Base-by-base conservation (phyloP, 1,140 invertebrate species). In the Diorhabda carinulata region DNA sequence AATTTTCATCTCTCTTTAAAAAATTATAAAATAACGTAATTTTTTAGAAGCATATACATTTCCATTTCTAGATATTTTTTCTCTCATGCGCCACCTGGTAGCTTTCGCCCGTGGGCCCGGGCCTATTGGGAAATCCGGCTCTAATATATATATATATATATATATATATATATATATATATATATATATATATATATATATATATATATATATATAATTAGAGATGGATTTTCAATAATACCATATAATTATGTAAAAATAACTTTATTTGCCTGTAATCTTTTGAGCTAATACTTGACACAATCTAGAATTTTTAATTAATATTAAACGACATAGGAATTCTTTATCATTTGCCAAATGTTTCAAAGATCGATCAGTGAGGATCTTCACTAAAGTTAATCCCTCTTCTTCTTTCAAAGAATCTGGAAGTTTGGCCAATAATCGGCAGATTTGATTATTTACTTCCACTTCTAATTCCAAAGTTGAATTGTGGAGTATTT, bases 261-360 rank as follows among this genome's bases (percentile, higher is more conserved):
- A 56, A 56, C 52, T 6, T 6, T 7, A 6, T 61, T 41, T 25
- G 25, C 42, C 3, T 4, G 61, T n/a, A 64, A 80, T 77, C 73
- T 74, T 78, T 65, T 78, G 71, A 9, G 76, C 76, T 9, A 81
- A 66, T 7, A 73, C 73, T 74, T 77, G 73, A 52, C 76, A 73
- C 7, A 81, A 59, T 8, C 71, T 59, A 7, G 65, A 59, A 70
- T 79, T 74, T 8, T 77, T 73, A 9, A 81, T 76, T 5, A 68
- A 43, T 5, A 70, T 45, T 40, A 81, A 63, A 6, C 65, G 64
- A 3, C 58, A 68, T 42, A 78, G 44, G 70, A 81, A 79, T 44
- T 76, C 62, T 64, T 75, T 74, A 72, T 81, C 75, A 41, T 72
- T 43, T 45, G 61, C 71, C 8, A 80, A 67, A 25, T 45, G 61